Evolutionary conservation across 2,888 invertebrate species (phyloP).

Genomic region (Cistogaster globosa): DNA sequence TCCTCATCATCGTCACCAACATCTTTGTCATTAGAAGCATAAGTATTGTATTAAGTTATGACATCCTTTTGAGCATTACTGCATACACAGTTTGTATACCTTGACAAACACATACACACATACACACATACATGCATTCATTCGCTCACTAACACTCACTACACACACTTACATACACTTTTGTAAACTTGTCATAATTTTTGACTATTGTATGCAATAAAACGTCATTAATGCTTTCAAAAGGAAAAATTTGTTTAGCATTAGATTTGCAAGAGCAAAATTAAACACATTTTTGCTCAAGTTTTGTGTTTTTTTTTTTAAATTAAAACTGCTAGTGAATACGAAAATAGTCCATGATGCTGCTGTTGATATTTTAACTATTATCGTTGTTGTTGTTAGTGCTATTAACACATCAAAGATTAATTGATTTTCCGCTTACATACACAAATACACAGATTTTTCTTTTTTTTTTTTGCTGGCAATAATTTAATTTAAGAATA

Average conservation of each 20-base stretch:
- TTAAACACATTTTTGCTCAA: neutral
- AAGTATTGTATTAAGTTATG: conserved; percentile 52
- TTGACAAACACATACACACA: conserved; percentile 14
- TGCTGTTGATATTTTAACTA: neutral
- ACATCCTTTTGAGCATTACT: conserved; percentile 48
- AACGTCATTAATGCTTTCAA: conserved; percentile 26
- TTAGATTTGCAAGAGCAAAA: neutral
- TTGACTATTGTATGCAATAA: conserved; percentile 15
- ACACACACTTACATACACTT: too few species aligned
- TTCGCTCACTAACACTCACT: too few species aligned
- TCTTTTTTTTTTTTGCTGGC: too few species aligned
- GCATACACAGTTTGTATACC: conserved; percentile 39
- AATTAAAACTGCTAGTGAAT: conserved; percentile 27
- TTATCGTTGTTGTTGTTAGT: neutral
- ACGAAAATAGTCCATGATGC: neutral
- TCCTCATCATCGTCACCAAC: neutral
- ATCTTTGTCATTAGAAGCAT: neutral
- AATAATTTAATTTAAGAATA: conserved; percentile 20
- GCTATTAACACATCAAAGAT: conserved; percentile 52
- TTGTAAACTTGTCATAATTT: conserved; percentile 13
- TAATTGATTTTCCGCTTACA: conserved; percentile 66
- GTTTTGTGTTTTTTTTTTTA: neutral
- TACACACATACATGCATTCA: too few species aligned
- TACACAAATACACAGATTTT: conserved; percentile 32
- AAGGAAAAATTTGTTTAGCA: conserved; percentile 12